Conservation (phyloP, 2,113 vertebrate species). For the Psophia crepitans region DNA sequence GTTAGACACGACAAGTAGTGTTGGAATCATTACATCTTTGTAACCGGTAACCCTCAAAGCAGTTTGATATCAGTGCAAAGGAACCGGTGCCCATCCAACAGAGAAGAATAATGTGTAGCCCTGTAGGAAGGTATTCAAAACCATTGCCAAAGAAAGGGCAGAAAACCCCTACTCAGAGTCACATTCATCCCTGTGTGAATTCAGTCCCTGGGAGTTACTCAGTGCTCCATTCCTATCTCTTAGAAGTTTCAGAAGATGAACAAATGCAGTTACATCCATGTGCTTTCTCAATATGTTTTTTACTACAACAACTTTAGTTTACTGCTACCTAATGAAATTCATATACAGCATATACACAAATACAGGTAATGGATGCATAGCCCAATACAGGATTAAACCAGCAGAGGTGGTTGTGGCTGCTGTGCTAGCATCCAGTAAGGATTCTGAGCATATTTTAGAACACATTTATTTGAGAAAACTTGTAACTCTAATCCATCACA, state of each 20-base stretch:
- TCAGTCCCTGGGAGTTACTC: background rate
- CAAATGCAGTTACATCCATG: background rate
- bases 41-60: background rate
- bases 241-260: background rate
- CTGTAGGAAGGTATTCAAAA: background rate
- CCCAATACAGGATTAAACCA: background rate
- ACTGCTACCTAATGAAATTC: background rate
- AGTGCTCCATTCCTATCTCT: background rate
- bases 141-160: background rate
- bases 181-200: background rate
- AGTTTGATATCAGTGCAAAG: background rate
- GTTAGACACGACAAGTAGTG: background rate
- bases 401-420: background rate
- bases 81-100: background rate
- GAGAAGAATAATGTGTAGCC: background rate
- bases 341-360: background rate
- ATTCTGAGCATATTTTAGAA: background rate
- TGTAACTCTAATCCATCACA: background rate
- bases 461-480: background rate
- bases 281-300: background rate
- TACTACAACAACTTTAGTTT: background rate
- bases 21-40: background rate
- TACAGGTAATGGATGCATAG: background rate
- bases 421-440: background rate
- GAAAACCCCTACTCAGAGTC: background rate